Evolutionary conservation across 2,797 vertebrate genomes (phyloP).

Genomic region (Pristis pectinata): DNA sequence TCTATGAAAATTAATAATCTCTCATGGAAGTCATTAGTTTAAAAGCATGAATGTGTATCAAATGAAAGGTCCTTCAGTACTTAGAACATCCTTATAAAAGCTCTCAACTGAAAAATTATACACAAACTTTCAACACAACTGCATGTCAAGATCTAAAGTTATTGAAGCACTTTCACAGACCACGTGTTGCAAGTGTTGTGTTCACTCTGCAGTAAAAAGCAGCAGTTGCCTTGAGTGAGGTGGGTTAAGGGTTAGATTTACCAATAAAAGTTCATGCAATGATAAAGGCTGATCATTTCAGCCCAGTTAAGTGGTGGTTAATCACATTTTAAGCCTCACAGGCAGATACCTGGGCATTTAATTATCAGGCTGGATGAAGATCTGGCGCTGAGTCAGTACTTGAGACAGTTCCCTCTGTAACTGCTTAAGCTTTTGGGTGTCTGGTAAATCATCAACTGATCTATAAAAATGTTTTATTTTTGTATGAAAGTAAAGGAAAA

Average conservation of each 20-base stretch:
- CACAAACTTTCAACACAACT: neutral
- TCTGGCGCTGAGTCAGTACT: constrained; percentile 98
- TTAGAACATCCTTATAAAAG: neutral
- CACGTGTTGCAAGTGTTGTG: constrained; percentile 6
- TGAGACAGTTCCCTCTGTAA: constrained; percentile 98
- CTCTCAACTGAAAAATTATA: neutral
- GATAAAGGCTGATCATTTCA: constrained; percentile 11
- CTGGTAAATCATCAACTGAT: constrained; percentile 97
- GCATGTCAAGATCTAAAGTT: neutral
- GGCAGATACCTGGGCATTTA: constrained; percentile 84
- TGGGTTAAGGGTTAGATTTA: constrained; percentile 27
- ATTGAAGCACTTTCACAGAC: constrained; percentile 10
- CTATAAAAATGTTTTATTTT: constrained; percentile 60
- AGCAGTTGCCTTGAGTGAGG: neutral
- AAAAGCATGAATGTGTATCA: neutral
- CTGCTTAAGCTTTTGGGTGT: constrained; percentile 98
- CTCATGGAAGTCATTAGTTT: constrained; percentile 1
- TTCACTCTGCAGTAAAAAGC: neutral
- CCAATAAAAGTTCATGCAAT: constrained; percentile 44
- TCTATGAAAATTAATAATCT: neutral
- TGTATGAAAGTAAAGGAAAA: constrained; percentile 43
- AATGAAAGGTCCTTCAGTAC: neutral
- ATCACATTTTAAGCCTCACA: constrained; percentile 49
- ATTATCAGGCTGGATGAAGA: constrained; percentile 92
- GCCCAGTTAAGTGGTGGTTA: constrained; percentile 56